Evolutionary conservation across 37 sponge, comb jelly and placozoan species (phyloP), one percentile per base, ranked within the genome.

Genomic region (Tethya wilhelma): DNA sequence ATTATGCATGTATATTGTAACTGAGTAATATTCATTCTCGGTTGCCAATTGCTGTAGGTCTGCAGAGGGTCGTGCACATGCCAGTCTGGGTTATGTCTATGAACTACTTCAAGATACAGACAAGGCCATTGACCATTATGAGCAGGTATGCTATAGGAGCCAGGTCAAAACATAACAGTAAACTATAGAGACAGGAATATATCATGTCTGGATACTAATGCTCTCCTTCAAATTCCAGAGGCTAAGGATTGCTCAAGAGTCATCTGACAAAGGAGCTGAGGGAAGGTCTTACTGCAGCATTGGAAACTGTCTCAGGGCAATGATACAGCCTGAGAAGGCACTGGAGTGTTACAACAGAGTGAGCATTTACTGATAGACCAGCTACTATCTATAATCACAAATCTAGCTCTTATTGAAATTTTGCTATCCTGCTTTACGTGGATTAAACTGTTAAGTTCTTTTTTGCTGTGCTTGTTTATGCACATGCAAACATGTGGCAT

Each of bases 121-220:
- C 75, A 88, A 85, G 73, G 95, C 95, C 17, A 87, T 95, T 30
- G 95, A 95, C 63, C 88, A 90, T 77, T 90, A 85, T 69, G 89
- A 93, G 56, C 76, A 86, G 86, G 92, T 91, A 59, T 11, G 59
- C 0, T 20, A n/a, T n/a, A n/a, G n/a, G n/a, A n/a, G n/a, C n/a
- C n/a, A n/a, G n/a, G n/a, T n/a, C n/a, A n/a, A n/a, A n/a, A n/a
- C n/a, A n/a, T n/a, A n/a, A n/a, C n/a, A n/a, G n/a, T n/a, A n/a
- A n/a, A n/a, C n/a, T n/a, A n/a, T n/a, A n/a, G n/a, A n/a, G n/a
- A n/a, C n/a, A n/a, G n/a, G n/a, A n/a, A n/a, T n/a, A n/a, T n/a
- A n/a, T n/a, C n/a, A n/a, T n/a, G n/a, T n/a, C n/a, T n/a, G n/a
- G n/a, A n/a, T n/a, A n/a, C n/a, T n/a, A n/a, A n/a, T n/a, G n/a